Conservation (phyloP, 2,888 invertebrate genomes). For the Leptinotarsa juncta region DNA sequence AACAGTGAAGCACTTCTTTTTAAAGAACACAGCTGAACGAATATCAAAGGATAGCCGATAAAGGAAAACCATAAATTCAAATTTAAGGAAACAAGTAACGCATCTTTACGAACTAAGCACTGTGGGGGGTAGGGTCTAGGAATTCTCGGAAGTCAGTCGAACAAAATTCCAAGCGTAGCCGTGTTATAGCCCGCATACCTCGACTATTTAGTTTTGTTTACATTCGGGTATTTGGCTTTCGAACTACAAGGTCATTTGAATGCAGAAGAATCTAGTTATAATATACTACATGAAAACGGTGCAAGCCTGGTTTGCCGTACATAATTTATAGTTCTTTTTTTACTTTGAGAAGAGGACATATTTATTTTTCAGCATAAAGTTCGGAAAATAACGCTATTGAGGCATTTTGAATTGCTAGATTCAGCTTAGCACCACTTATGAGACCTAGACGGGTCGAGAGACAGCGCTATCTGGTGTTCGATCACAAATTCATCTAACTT, state of each 20-base stretch:
- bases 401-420: too few species aligned
- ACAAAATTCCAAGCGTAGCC: constrained; percentile 33
- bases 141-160: constrained; percentile 35
- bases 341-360: too few species aligned
- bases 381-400: too few species aligned
- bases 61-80: neutral
- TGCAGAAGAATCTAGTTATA: constrained; percentile 39
- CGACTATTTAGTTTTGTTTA: constrained; percentile 41
- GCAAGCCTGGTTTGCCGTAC: neutral
- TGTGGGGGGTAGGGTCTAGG: constrained; percentile 7
- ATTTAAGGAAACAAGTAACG: constrained; percentile 15
- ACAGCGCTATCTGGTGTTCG: too few species aligned
- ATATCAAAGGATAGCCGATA: constrained; percentile 5
- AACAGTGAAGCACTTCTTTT: neutral
- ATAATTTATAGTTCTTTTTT: neutral
- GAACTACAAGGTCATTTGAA: constrained; percentile 41
- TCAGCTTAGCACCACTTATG: too few species aligned
- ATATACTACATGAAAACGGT: constrained; percentile 26
- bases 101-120: constrained; percentile 14
- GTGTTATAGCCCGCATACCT: constrained; percentile 38
- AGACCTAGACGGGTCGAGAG: too few species aligned
- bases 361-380: too few species aligned
- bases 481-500: too few species aligned
- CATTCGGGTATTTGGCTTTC: constrained; percentile 41
- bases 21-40: neutral